Evolutionary conservation across 1,140 invertebrate species (phyloP).

Genomic region (Trichonephila clavata): DNA sequence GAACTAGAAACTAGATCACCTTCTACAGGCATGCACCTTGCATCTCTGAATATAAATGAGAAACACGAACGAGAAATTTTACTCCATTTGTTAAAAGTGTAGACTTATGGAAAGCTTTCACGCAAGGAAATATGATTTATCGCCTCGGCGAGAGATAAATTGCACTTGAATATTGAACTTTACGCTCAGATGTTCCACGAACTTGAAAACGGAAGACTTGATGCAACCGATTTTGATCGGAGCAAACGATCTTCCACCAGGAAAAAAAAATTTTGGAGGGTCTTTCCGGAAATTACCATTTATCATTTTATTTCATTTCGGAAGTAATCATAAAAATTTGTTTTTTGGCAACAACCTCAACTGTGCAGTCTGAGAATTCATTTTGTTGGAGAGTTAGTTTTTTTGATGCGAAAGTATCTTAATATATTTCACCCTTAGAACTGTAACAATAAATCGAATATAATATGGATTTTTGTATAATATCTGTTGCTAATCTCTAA

Average conservation of each 20-base stretch:
- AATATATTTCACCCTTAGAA: no score
- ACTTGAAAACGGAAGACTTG: not conserved
- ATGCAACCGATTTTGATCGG: not conserved
- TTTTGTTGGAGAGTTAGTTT: no score
- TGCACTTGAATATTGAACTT: not conserved
- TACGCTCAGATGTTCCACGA: not conserved
- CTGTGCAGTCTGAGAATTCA: no score
- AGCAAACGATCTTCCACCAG: not conserved
- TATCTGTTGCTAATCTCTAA: no score
- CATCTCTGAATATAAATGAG: not conserved
- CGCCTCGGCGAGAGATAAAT: not conserved
- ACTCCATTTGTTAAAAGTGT: slow-evolving; percentile 39
- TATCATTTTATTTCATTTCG: not conserved
- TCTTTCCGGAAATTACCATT: not conserved
- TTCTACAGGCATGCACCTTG: not conserved
- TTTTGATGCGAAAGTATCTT: no score
- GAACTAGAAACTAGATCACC: not conserved
- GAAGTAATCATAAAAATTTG: not conserved
- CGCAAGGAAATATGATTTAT: slow-evolving; percentile 33
- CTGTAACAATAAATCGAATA: no score
- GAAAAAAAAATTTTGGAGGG: not conserved
- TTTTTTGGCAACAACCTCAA: no score
- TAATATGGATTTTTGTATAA: no score
- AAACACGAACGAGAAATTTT: not conserved
- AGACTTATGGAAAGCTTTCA: not conserved